Base-by-base conservation (phyloP, 2,888 invertebrate genomes). In the Crocallis elinguaria region DNA sequence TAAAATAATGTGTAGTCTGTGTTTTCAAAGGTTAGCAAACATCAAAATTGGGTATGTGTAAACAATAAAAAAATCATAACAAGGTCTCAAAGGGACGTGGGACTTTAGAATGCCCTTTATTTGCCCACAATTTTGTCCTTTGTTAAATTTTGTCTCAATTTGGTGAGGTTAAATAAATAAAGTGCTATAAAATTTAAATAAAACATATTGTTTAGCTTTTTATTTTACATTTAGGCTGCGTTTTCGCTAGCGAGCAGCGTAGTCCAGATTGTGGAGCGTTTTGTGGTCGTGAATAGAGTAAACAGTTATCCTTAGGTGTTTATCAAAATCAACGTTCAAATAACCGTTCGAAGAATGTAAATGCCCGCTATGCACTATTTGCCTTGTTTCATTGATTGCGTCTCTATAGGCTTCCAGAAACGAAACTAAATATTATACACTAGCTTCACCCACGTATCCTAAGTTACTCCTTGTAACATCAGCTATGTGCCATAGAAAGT, bases 11-110 rank as follows among this genome's bases (percentile, higher is more conserved):
- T 35, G 35, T 16, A 49, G 41, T 60, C 64, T 52, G 59, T 51
- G 55, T 37, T 52, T 36, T 69, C 71, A 50, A 55, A 69, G 75
- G 72, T 75, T 69, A 65, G 63, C 77, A 81, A 84, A 85, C 82
- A 84, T 78, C 79, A 76, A 82, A 86, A 85, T 85, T 86, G 83
- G 79, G 71, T 74, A 71, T 60, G 69, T 49, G 69, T 75, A 84
- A 84, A 82, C 77, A 83, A 74, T 79, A 76, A 80, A 81, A 82
- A 85, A 80, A 79, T 82, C 77, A 82, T 86, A 86, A 86, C 84
- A 77, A 82, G 77, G 71, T 73, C 82, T 78, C 79, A 50, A 60
- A 73, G 81, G 84, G 78, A 68, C 71, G 64, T 49, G 65, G 68
- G 73, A 76, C 69, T 82, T 79, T 77, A 68, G 68, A 69, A 76